Evolutionary conservation across 2,113 vertebrate genomes (phyloP).

Genomic region (Platysternon megacephalum): DNA sequence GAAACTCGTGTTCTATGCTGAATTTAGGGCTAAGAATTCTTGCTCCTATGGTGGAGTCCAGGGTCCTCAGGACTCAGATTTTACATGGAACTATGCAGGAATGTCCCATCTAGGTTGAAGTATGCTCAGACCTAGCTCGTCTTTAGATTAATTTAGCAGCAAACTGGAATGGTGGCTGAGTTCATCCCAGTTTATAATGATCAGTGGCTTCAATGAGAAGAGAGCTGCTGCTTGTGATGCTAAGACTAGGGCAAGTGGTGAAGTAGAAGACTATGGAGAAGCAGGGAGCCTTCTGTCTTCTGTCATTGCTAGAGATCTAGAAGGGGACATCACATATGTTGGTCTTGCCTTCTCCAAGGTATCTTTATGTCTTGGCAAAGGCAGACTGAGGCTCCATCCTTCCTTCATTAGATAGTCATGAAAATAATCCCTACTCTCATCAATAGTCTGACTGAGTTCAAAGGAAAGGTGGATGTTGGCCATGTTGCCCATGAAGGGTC

Average conservation of each 20-base stretch:
- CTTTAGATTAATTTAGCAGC: background rate
- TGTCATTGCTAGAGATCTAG: background rate
- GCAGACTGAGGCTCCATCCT: background rate
- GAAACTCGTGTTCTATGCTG: background rate
- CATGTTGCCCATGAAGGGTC: background rate
- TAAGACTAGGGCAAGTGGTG: background rate
- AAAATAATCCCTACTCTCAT: constrained; percentile 5
- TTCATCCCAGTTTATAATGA: accelerated
- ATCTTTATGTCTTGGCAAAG: background rate
- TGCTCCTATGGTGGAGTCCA: background rate
- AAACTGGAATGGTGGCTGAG: background rate
- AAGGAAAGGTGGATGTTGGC: constrained; percentile 26
- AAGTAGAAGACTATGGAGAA: background rate
- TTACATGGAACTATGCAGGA: background rate
- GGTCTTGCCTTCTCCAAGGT: background rate
- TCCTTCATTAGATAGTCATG: constrained; percentile 21
- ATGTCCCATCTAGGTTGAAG: background rate
- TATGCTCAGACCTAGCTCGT: background rate
- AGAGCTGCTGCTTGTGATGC: background rate
- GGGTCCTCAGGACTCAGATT: background rate
- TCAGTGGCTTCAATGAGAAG: background rate
- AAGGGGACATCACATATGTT: background rate
- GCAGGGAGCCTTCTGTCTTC: background rate
- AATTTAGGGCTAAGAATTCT: background rate
- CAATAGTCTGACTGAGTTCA: constrained; percentile 57